These are phyloP conservation scores for Encarsia formosa DNA, from an alignment of 2,888 invertebrate species.

Conservation along the genomic window DNA sequence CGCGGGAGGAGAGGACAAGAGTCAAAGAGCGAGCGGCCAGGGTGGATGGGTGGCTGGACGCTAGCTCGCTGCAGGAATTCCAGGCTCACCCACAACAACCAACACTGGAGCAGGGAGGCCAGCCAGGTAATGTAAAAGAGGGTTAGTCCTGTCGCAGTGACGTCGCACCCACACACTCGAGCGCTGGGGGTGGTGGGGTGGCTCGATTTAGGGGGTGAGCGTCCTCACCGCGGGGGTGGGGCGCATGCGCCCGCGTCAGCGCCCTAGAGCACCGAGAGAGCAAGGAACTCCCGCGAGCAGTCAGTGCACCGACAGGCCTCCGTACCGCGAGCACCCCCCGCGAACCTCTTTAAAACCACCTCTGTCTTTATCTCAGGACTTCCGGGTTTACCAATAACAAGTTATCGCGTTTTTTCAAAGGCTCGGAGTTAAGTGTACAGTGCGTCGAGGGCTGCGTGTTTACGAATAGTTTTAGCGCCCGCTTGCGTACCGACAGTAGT, in stretches of 20 bases:
- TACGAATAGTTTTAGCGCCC: too few species aligned
- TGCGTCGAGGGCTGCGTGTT: too few species aligned
- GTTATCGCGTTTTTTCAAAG: too few species aligned
- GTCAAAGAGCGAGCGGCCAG: background rate
- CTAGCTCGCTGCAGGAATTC: too few species aligned
- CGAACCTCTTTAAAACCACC: background rate
- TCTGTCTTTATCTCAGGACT: background rate
- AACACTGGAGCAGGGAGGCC: background rate
- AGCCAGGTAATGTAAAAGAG: background rate
- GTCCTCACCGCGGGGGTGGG: background rate
- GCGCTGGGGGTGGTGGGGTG: background rate
- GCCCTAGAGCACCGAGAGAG: background rate
- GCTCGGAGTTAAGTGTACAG: too few species aligned
- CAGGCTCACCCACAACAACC: too few species aligned
- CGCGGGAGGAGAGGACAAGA: background rate
- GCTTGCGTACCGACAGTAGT: too few species aligned
- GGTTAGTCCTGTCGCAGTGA: too few species aligned
- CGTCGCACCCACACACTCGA: background rate
- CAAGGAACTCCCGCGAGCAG: conserved; percentile 36
- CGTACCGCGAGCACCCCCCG: conserved; percentile 37
- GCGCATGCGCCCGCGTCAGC: conserved; percentile 25
- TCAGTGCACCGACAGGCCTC: conserved; percentile 49
- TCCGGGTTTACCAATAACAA: too few species aligned
- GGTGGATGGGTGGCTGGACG: background rate
- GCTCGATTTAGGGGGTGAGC: background rate